Evolutionary conservation across 2,113 vertebrate genomes (phyloP).

Genomic region (Pygathrix nemaeus): DNA sequence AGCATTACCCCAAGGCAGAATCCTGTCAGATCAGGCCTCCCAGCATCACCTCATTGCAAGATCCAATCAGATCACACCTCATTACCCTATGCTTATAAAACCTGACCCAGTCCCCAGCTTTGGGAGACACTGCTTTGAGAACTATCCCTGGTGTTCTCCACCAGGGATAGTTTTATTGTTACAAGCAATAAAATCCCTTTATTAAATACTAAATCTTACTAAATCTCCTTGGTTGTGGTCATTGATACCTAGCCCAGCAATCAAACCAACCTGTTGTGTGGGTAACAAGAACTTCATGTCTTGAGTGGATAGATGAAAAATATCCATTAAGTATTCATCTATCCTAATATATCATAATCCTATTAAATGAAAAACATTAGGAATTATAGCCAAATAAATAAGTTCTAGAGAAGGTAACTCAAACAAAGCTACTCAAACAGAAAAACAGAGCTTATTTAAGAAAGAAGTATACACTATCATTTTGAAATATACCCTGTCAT

Average conservation of each 20-base stretch:
- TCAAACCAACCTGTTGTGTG: no score
- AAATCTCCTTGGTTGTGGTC: no score
- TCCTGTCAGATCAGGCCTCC: neutral
- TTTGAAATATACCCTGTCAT: neutral
- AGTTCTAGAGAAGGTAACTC: neutral
- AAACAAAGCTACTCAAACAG: neutral
- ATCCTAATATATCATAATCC: neutral
- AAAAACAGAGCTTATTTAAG: neutral
- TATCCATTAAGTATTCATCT: neutral
- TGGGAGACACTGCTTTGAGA: neutral
- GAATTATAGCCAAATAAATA: neutral
- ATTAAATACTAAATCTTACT: no score
- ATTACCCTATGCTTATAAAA: neutral
- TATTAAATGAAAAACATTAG: neutral
- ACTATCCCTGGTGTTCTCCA: no score
- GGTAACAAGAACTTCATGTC: neutral
- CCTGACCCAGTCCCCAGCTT: neutral
- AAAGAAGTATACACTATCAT: neutral
- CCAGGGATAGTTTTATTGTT: no score
- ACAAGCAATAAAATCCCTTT: no score
- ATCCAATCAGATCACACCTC: neutral
- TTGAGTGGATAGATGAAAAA: neutral
- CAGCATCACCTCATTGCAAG: neutral
- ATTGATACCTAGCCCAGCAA: no score
- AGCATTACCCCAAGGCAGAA: neutral